Conservation (phyloP, 2,113 vertebrate genomes). For the Agelaius phoeniceus region DNA sequence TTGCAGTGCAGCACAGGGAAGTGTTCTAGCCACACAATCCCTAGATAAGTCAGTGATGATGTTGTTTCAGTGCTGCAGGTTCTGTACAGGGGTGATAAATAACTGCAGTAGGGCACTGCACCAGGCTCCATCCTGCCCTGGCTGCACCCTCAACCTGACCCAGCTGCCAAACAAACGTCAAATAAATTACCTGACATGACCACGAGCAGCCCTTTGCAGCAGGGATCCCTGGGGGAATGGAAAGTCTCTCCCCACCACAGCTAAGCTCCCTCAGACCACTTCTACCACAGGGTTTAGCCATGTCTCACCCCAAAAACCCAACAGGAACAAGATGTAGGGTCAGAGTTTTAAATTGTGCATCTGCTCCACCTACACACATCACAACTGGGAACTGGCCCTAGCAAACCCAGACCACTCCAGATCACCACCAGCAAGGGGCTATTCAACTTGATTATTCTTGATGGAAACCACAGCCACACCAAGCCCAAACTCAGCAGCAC, state of each 20-base stretch:
- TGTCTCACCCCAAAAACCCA: neutral
- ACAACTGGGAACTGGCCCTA: neutral
- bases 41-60: neutral
- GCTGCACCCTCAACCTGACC: neutral
- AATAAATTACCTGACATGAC: neutral
- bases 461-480: neutral
- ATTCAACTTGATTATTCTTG: neutral
- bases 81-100: neutral
- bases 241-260: neutral
- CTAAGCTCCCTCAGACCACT: neutral
- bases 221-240: neutral
- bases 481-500: neutral
- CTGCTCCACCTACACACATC: neutral
- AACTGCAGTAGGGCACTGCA: neutral
- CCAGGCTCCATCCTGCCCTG: neutral
- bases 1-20: neutral
- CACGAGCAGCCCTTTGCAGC: fast-evolving
- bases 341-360: neutral
- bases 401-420: neutral
- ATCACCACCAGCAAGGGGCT: neutral
- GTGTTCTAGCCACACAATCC: neutral
- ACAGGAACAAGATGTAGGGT: neutral
- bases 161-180: neutral
- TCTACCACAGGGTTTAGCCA: neutral
- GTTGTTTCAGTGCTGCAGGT: neutral